Evolutionary conservation across 2,888 invertebrate species (phyloP).

Genomic region (Mythimna ferrago): DNA sequence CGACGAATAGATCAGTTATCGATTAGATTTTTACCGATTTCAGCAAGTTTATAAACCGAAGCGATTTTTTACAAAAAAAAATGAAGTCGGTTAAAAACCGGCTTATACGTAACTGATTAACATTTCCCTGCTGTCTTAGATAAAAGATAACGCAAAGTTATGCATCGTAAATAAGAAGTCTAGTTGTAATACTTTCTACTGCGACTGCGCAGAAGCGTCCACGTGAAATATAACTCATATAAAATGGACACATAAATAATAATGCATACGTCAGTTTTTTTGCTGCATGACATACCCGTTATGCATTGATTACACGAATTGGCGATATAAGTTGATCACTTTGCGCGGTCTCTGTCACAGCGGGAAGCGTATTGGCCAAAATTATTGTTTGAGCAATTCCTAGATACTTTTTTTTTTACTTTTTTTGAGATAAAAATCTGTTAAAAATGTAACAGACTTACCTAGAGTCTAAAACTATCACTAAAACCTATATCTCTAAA

Average conservation of each 20-base stretch:
- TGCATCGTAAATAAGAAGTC: slow-evolving; percentile 46
- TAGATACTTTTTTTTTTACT: background rate
- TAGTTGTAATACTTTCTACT: slow-evolving; percentile 46
- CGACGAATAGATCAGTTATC: slow-evolving; percentile 15
- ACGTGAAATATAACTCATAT: slow-evolving; percentile 52
- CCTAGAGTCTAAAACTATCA: no score
- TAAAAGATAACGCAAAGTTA: slow-evolving; percentile 54
- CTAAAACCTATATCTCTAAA: no score
- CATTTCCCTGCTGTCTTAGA: slow-evolving; percentile 47
- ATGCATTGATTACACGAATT: slow-evolving; percentile 71
- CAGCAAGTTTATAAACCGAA: slow-evolving; percentile 33
- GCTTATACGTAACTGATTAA: slow-evolving; percentile 37
- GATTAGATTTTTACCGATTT: slow-evolving; percentile 32
- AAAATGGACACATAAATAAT: slow-evolving; percentile 57
- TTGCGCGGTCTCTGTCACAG: slow-evolving; percentile 20
- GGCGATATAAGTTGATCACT: slow-evolving; percentile 66
- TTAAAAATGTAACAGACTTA: background rate
- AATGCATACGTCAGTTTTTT: slow-evolving; percentile 50
- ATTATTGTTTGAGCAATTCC: no score
- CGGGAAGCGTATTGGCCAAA: background rate
- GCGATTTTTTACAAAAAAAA: slow-evolving; percentile 14
- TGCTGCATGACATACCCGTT: slow-evolving; percentile 63
- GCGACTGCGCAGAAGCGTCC: slow-evolving; percentile 28
- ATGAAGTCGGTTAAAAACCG: background rate
- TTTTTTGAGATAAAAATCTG: no score